A percentile compares a stretch with the other conserved stretches of the same genome.
These are phyloP conservation scores for Hypothenemus hampei DNA, from an alignment of 1,140 invertebrate genomes.

Conservation along the genomic window DNA sequence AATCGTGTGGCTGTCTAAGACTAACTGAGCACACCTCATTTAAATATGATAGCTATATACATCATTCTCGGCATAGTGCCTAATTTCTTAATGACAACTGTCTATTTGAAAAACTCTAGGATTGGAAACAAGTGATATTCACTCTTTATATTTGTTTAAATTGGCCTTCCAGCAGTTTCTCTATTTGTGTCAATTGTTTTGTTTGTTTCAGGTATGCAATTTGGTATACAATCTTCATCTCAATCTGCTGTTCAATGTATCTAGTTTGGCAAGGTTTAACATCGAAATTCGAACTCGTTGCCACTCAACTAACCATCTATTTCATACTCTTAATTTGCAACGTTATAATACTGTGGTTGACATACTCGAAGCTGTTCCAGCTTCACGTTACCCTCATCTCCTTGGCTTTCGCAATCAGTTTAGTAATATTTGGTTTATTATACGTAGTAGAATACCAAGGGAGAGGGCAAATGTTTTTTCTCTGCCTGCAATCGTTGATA, in stretches of 20 bases:
- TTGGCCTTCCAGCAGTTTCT: no score
- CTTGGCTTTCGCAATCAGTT: constrained; percentile 56
- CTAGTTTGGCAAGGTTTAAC: constrained; percentile 37
- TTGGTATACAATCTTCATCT: constrained; percentile 53
- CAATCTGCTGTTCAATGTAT: constrained; percentile 54
- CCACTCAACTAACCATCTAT: constrained; percentile 6
- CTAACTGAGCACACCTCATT: no score
- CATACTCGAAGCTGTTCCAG: constrained; percentile 63
- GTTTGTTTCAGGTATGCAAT: constrained; percentile 54
- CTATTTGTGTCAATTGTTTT: no score
- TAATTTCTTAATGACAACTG: no score
- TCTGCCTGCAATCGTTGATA: constrained; percentile 81
- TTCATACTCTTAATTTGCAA: constrained; percentile 37
- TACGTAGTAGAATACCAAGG: constrained; percentile 46
- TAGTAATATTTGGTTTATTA: constrained; percentile 63
- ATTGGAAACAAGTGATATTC: no score
- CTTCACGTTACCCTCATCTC: constrained; percentile 61
- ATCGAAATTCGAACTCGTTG: background rate
- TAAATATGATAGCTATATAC: no score
- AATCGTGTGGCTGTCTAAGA: no score
- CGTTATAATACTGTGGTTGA: constrained; percentile 58
- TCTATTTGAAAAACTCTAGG: no score
- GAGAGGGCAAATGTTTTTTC: constrained; percentile 73
- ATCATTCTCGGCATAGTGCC: no score
- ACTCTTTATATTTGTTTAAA: no score